Conservation (phyloP, 2,888 invertebrate species). For the Agapostemon virescens region DNA sequence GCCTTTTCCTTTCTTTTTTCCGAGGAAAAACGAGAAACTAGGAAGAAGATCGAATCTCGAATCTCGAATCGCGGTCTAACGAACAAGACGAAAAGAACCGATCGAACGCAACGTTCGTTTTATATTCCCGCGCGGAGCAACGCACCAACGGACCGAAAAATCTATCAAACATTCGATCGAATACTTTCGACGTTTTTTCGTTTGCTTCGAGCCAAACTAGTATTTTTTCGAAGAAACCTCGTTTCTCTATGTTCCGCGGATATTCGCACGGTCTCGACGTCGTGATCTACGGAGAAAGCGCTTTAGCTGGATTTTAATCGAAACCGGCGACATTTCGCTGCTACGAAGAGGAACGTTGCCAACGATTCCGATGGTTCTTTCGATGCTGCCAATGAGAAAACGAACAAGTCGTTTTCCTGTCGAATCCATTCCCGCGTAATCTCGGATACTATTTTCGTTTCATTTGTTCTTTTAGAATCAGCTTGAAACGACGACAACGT, state of each 20-base stretch:
- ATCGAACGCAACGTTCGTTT: no score
- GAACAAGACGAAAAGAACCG: background rate
- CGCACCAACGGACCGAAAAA: background rate
- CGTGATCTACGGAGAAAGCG: conserved; percentile 36
- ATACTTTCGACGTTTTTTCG: background rate
- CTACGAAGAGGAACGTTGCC: background rate
- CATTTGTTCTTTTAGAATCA: background rate
- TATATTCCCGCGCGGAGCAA: no score
- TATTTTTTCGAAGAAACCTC: background rate
- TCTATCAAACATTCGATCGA: background rate
- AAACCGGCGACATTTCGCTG: background rate
- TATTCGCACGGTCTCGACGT: conserved; percentile 6
- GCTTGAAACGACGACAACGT: background rate
- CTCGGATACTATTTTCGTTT: no score
- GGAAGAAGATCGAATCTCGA: background rate
- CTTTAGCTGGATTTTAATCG: conserved; percentile 41
- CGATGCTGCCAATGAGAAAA: background rate
- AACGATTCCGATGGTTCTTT: background rate
- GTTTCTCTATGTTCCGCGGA: no score
- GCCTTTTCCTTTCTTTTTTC: conserved; percentile 2
- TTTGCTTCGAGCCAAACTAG: no score
- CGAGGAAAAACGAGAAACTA: background rate
- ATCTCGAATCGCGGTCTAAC: background rate
- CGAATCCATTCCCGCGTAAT: no score
- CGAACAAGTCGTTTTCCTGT: no score